Conservation (phyloP, 2,113 vertebrate species). For the Engraulis encrasicolus region DNA sequence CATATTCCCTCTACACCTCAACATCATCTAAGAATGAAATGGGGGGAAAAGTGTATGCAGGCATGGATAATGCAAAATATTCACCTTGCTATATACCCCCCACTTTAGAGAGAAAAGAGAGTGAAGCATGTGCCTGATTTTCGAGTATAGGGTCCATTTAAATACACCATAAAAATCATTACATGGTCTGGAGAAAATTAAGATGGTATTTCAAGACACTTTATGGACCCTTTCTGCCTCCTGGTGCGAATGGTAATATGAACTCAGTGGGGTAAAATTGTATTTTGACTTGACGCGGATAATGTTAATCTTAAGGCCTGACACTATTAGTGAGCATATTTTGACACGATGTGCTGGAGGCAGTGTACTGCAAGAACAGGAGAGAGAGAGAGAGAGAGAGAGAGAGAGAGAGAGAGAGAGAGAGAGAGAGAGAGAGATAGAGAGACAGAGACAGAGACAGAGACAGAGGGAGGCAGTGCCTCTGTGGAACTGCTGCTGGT, state of each 20-base stretch:
- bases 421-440: too few relatives aligned
- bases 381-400: too few relatives aligned
- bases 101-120: background rate
- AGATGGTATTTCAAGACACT: background rate
- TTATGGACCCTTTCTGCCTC: too few relatives aligned
- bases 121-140: too few relatives aligned
- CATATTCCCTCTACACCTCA: background rate
- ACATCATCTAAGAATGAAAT: background rate
- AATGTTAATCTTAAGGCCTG: background rate
- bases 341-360: background rate
- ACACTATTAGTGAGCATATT: background rate
- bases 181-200: background rate
- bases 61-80: background rate
- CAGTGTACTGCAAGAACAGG: too few relatives aligned
- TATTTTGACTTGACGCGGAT: background rate
- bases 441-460: too few relatives aligned
- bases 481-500: background rate
- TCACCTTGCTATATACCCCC: background rate
- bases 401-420: too few relatives aligned
- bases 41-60: background rate
- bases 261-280: background rate
- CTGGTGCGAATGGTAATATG: too few relatives aligned
- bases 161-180: background rate
- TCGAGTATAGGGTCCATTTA: background rate
- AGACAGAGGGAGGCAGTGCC: background rate